Conservation (phyloP, 2,113 vertebrate genomes). For the Dromiciops gliroides region DNA sequence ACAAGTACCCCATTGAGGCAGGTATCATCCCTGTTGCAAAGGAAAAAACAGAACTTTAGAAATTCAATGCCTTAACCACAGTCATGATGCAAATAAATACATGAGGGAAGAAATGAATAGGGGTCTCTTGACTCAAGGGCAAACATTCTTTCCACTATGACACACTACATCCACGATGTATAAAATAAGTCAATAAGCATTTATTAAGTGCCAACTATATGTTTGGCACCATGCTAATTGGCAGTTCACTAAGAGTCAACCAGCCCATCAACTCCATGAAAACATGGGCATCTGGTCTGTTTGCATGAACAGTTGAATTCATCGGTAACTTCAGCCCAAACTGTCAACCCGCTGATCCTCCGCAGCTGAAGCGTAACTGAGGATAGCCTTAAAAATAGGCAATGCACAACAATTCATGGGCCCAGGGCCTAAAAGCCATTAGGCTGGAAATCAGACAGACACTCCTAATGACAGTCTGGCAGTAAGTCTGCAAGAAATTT, state of each 20-base stretch:
- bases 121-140: background rate
- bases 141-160: background rate
- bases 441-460: slow-evolving; percentile 31
- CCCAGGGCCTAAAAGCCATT: background rate
- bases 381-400: slow-evolving; percentile 9
- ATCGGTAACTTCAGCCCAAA: background rate
- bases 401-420: background rate
- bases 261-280: background rate
- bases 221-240: background rate
- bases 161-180: background rate
- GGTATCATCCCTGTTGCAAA: background rate
- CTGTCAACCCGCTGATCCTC: background rate
- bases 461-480: background rate
- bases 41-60: background rate
- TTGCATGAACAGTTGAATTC: slow-evolving; percentile 3
- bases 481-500: background rate
- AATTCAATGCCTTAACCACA: background rate
- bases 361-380: background rate
- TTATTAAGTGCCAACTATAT: background rate
- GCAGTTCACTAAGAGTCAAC: background rate
- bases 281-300: background rate
- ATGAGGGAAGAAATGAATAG: background rate
- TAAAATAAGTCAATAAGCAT: background rate
- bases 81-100: background rate
- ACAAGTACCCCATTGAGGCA: background rate